Evolutionary conservation across 2,797 vertebrate species (phyloP).

Genomic region (Cuniculus paca): DNA sequence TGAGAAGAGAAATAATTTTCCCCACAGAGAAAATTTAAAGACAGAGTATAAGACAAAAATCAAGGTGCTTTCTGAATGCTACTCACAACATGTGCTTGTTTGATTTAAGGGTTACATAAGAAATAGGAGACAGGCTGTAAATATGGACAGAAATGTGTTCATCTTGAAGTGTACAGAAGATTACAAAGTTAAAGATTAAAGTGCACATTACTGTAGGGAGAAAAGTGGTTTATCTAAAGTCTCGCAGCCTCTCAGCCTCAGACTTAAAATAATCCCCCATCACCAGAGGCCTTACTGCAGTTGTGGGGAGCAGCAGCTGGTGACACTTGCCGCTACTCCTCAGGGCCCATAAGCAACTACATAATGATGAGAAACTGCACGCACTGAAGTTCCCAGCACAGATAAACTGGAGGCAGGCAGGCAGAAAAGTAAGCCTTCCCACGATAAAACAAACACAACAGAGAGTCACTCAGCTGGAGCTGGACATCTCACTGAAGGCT

Average conservation of each 20-base stretch:
- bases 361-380: neutral
- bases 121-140: slow-evolving; percentile 37
- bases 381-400: neutral
- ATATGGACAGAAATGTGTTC: neutral
- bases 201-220: neutral
- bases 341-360: neutral
- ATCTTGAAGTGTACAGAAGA: neutral
- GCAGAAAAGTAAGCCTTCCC: neutral
- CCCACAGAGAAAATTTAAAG: slow-evolving; percentile 33
- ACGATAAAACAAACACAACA: neutral
- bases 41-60: slow-evolving; percentile 31
- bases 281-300: neutral
- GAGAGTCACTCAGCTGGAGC: neutral
- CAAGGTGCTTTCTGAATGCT: slow-evolving; percentile 27
- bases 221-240: slow-evolving; percentile 34
- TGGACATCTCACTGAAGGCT: neutral
- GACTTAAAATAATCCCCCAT: neutral
- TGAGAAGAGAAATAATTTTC: neutral
- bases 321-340: neutral
- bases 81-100: neutral
- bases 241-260: neutral
- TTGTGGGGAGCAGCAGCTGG: neutral
- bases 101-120: slow-evolving; percentile 31
- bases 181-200: neutral
- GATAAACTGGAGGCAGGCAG: neutral